Base-by-base conservation (phyloP, 2,888 invertebrate genomes). In the Agapostemon virescens region DNA sequence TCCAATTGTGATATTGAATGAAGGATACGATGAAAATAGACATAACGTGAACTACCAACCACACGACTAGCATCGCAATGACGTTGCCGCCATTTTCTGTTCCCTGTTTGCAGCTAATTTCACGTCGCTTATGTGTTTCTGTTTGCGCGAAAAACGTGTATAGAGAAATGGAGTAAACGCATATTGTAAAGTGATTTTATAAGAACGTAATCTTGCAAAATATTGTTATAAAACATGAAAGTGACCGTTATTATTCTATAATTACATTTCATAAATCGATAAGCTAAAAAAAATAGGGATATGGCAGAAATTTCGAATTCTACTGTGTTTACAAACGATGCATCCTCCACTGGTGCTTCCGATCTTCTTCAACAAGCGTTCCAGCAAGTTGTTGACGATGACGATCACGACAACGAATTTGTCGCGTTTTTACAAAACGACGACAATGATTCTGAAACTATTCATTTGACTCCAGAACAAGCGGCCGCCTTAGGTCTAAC, bases 401-500 rank as follows among this genome's bases (percentile, higher is more conserved):
- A 89, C 17, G 88, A 90, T 67, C 84, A 85, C 38, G 88, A 88
- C 15, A 89, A 89, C 69, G 91, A 92, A 45, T 91, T 92, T 67
- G 90, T 92, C 13, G 89, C 92, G n/a, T 90, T 91, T 77, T 84
- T 92, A 55, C 90, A 90, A 33, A 89, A 90, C 84, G 88, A 91
- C 49, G 89, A 88, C 5, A 87, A 87, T 42, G 90, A 90, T 69
- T 86, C 91, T 1, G 91, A 92, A 66, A 90, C 92, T 3, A 91
- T 93, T 80, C 92, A 92, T 17, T 77, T 93, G 15, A 92, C 92
- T 3, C 89, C 90, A 1, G 92, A 89, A 69, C 93, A 93, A 82
- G 93, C 92, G 1, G 89, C 90, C 4, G 92, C 92, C 42, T 86
- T 93, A 76, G 92, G 93, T 69, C 86, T 93, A 88, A 90, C 90